These are phyloP conservation scores for Diarsia brunnea DNA, from an alignment of 2,888 invertebrate species.

Conservation along the genomic window DNA sequence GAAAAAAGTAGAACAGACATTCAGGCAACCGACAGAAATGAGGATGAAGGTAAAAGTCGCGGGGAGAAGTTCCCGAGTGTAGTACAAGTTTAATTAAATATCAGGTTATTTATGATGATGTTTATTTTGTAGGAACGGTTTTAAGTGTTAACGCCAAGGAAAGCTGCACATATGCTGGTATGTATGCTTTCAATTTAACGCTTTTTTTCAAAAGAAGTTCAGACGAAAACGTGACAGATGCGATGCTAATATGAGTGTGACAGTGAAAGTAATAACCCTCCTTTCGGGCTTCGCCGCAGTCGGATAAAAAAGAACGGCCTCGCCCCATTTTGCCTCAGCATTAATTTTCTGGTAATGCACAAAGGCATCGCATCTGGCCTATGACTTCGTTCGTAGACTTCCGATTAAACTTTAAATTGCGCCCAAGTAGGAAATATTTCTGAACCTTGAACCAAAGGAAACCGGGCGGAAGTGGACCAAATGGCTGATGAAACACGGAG, in stretches of 20 bases:
- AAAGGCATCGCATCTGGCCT: not conserved
- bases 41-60: slow-evolving; percentile 79
- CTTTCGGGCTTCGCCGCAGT: no score
- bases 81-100: slow-evolving; percentile 25
- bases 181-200: slow-evolving; percentile 59
- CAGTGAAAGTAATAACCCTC: not conserved
- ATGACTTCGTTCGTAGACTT: not conserved
- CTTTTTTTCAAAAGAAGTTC: not conserved
- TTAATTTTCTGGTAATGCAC: not conserved
- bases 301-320: not conserved
- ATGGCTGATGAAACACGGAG: not conserved
- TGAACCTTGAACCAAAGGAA: not conserved
- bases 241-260: not conserved
- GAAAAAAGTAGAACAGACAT: slow-evolving; percentile 82
- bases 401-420: not conserved
- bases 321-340: not conserved
- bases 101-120: slow-evolving; percentile 48
- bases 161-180: slow-evolving; percentile 85
- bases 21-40: slow-evolving; percentile 75
- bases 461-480: no score
- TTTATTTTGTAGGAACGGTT: slow-evolving; percentile 80
- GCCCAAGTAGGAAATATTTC: not conserved
- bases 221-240: not conserved
- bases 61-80: not conserved
- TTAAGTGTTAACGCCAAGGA: slow-evolving; percentile 77